phyloP scores from a whole-genome alignment of 2,797 vertebrate genomes.

The Capromys pilorides region DNA sequence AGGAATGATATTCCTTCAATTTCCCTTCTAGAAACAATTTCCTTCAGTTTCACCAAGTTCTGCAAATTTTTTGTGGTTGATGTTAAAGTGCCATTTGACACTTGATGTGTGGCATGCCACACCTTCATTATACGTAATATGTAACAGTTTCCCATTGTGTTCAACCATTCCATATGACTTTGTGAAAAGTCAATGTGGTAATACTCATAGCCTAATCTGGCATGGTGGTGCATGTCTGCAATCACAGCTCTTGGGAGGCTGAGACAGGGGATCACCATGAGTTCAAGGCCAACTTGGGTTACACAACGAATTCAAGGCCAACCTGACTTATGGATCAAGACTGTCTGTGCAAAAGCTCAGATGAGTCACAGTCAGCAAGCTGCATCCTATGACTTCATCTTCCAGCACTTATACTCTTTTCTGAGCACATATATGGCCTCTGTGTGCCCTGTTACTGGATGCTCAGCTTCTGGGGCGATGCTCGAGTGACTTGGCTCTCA shows the following conservation, averaged over 20 bases:
- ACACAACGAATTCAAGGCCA: no score
- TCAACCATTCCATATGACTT: not conserved
- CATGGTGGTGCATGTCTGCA: not conserved
- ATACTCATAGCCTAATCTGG: not conserved
- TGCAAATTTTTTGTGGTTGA: not conserved
- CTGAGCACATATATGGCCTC: no score
- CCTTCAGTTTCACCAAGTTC: not conserved
- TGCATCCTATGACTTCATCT: no score
- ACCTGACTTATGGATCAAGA: no score
- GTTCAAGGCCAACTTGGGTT: not conserved
- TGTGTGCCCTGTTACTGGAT: no score
- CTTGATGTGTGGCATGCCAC: not conserved
- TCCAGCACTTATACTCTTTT: no score
- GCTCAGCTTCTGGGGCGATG: no score
- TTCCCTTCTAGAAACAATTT: not conserved
- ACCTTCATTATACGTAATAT: not conserved
- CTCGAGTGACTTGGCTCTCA: no score
- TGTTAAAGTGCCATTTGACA: not conserved
- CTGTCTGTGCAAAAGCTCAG: no score
- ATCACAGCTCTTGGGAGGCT: not conserved
- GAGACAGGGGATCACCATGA: not conserved
- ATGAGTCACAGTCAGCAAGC: no score
- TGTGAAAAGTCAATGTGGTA: not conserved
- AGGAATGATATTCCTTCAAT: not conserved
- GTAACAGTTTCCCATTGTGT: not conserved